phyloP scores from a whole-genome alignment of 2,113 vertebrate genomes.

The Cervus canadensis region DNA sequence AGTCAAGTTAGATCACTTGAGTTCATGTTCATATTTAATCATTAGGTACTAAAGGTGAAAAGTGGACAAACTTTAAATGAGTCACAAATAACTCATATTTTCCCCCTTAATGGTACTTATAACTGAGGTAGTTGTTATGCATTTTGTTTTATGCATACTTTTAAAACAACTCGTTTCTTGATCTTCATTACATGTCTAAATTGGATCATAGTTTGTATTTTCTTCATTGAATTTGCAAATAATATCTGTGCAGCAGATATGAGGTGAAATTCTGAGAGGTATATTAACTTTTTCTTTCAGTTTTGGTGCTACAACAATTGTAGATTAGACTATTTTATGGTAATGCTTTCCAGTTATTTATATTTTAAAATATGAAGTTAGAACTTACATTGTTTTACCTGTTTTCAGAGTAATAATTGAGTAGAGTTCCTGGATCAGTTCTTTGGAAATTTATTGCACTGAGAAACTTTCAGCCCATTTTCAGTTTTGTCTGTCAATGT shows the following conservation, averaged over 20 bases:
- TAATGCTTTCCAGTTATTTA: not conserved
- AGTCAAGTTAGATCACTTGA: constrained; percentile 2
- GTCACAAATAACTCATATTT: not conserved
- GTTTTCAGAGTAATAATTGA: not conserved
- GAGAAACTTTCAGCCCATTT: constrained; percentile 12
- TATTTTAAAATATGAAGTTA: constrained; percentile 12
- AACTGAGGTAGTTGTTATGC: not conserved
- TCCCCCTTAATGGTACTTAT: not conserved
- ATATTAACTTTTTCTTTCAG: not conserved
- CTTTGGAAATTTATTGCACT: constrained; percentile 8
- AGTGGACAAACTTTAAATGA: not conserved
- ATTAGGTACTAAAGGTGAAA: not conserved
- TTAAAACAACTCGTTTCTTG: constrained; percentile 5
- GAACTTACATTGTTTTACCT: not conserved
- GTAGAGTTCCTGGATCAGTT: not conserved
- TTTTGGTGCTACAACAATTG: constrained; percentile 3
- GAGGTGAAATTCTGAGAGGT: not conserved
- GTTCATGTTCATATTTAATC: constrained; percentile 33
- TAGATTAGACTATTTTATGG: not conserved
- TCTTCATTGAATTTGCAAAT: not conserved
- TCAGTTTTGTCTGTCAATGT: constrained; percentile 8
- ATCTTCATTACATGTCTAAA: not conserved
- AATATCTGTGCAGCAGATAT: not conserved
- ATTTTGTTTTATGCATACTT: not conserved
- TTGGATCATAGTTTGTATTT: constrained; percentile 30